Conservation (phyloP, 2,888 invertebrate genomes). For the Spialia ferax region DNA sequence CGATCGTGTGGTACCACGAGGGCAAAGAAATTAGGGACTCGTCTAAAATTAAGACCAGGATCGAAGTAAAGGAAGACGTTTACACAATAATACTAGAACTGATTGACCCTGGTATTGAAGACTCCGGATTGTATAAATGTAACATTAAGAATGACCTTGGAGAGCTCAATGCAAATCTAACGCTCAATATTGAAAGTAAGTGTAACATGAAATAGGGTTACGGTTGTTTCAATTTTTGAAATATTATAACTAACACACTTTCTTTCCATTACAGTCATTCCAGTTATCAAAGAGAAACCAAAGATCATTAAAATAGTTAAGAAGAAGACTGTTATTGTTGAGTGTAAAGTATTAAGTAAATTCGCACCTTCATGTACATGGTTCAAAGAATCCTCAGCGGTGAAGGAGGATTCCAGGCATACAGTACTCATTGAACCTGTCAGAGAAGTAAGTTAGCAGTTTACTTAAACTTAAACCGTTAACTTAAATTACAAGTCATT, state of each 20-base stretch:
- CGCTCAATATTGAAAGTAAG: constrained; percentile 99
- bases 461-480: too few species aligned
- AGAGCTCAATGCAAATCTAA: constrained; percentile 98
- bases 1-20: constrained; percentile 84
- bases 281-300: constrained; percentile 97
- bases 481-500: too few species aligned
- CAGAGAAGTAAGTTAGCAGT: constrained; percentile 91
- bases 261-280: constrained; percentile 90
- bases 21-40: constrained; percentile 91
- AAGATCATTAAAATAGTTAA: constrained; percentile 96
- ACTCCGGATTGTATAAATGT: constrained; percentile 99
- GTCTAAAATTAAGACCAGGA: constrained; percentile 92
- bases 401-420: constrained; percentile 92
- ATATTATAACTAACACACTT: background rate
- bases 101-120: constrained; percentile 96
- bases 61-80: constrained; percentile 92
- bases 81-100: constrained; percentile 96
- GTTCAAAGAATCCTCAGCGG: constrained; percentile 95
- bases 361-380: constrained; percentile 97
- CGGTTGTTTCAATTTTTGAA: background rate
- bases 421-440: constrained; percentile 92
- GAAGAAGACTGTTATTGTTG: constrained; percentile 96
- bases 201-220: constrained; percentile 51
- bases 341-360: constrained; percentile 97
- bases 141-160: constrained; percentile 98